phyloP scores from a whole-genome alignment of 1,140 invertebrate species.

The Rhagoletis pomonella region DNA sequence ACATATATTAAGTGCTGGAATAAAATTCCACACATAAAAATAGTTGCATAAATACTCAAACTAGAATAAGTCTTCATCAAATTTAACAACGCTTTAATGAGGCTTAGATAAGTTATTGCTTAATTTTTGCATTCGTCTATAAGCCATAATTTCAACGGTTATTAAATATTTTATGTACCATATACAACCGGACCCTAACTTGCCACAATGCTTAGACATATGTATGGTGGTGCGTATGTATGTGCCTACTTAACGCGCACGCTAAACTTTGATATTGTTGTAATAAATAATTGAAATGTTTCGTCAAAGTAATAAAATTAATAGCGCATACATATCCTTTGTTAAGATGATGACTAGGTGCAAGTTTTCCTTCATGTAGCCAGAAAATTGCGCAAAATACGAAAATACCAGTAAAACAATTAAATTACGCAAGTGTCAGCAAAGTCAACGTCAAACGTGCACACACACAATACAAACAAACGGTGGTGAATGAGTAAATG shows the following conservation, averaged over 20 bases:
- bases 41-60: no score
- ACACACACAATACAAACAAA: background rate
- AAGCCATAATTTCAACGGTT: background rate
- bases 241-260: no score
- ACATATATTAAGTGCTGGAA: no score
- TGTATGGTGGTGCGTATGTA: background rate
- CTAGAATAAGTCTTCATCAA: no score
- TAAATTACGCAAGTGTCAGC: background rate
- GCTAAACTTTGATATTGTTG: background rate
- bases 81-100: background rate
- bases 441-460: background rate
- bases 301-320: constrained; percentile 5
- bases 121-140: background rate
- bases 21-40: no score
- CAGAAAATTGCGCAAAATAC: constrained; percentile 18
- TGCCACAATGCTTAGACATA: background rate
- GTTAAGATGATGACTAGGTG: background rate
- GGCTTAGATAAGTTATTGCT: background rate
- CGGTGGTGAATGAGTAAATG: background rate
- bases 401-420: background rate
- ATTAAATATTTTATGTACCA: constrained; percentile 11
- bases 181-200: background rate
- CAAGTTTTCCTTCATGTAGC: background rate
- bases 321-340: background rate
- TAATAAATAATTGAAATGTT: background rate